phyloP scores from a whole-genome alignment of 2,113 vertebrate species.

The Hemicordylus capensis region DNA sequence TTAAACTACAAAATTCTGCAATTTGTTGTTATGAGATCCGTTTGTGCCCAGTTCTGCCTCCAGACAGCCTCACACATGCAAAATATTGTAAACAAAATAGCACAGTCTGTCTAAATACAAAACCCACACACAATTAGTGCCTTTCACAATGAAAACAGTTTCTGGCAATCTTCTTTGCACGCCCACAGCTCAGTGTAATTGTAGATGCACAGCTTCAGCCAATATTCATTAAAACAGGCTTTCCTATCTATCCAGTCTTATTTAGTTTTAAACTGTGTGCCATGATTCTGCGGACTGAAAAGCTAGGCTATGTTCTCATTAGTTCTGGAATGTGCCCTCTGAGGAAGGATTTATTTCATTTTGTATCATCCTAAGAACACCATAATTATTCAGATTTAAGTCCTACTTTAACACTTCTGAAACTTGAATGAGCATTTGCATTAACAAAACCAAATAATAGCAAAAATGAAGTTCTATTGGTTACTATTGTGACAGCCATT shows the following conservation, averaged over 20 bases:
- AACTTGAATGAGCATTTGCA: constrained; percentile 39
- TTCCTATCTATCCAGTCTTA: background rate
- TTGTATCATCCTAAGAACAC: background rate
- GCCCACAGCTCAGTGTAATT: constrained; percentile 18
- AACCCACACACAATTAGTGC: background rate
- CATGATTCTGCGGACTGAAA: constrained; percentile 55
- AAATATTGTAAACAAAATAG: constrained; percentile 22
- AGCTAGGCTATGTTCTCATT: constrained; percentile 60
- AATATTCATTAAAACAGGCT: constrained; percentile 61
- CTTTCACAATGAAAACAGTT: constrained; percentile 6
- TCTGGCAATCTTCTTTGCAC: constrained; percentile 33
- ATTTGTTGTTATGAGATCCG: rapidly evolving
- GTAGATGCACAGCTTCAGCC: constrained; percentile 41
- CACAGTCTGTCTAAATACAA: background rate
- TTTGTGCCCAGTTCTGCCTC: background rate
- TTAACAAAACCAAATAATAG: background rate
- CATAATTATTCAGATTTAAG: constrained; percentile 48
- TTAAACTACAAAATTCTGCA: rapidly evolving
- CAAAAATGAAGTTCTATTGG: background rate
- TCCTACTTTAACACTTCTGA: constrained; percentile 33
- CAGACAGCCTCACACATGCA: rapidly evolving
- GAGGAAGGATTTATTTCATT: constrained; percentile 49
- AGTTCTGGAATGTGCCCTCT: constrained; percentile 44
- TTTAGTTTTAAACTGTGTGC: constrained; percentile 3
- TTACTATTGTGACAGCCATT: background rate